Evolutionary conservation across 2,113 vertebrate genomes (phyloP).

Genomic region (Pomatorhinus ruficollis): DNA sequence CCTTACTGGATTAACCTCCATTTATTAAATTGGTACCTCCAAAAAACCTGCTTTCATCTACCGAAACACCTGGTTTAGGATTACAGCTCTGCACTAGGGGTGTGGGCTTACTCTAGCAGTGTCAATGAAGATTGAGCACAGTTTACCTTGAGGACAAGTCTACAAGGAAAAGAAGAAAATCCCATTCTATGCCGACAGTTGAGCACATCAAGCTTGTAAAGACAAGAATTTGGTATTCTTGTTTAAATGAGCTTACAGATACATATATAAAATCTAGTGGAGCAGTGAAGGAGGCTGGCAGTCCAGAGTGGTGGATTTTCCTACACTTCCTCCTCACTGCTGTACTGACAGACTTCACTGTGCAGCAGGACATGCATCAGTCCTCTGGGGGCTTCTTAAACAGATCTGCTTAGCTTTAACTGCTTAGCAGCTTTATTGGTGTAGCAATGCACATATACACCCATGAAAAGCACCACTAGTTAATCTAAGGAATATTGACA

Average conservation of each 20-base stretch:
- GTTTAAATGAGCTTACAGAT: background rate
- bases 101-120: background rate
- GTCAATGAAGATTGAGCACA: fast-evolving
- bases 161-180: background rate
- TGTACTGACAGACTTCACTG: background rate
- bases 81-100: background rate
- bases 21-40: background rate
- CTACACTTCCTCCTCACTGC: background rate
- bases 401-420: background rate
- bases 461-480: background rate
- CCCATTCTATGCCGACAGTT: background rate
- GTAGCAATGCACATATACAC: background rate
- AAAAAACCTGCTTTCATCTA: background rate
- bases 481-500: background rate
- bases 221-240: background rate
- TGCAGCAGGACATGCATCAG: background rate
- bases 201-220: background rate
- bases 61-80: background rate
- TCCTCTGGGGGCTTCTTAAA: background rate
- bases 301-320: background rate
- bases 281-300: background rate
- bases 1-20: background rate
- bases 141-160: background rate
- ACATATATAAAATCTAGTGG: background rate
- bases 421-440: background rate